phyloP scores from a whole-genome alignment of 64 coral and sea anemone genomes.

The Porites lutea region DNA sequence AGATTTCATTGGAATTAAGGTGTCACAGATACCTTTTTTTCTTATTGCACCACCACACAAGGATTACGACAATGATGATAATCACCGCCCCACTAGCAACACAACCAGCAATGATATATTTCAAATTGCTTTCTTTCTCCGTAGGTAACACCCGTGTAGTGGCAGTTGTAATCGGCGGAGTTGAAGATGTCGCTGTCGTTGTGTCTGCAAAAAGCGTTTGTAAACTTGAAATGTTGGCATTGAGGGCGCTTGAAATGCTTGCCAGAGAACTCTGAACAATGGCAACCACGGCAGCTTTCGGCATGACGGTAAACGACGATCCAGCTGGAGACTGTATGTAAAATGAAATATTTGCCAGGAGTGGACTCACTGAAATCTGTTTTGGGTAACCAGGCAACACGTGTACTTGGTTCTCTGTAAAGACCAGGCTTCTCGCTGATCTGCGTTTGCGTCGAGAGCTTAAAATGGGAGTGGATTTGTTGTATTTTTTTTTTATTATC shows the following conservation, averaged over 20 bases:
- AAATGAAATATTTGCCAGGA: background rate
- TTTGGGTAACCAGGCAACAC: background rate
- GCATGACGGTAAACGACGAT: background rate
- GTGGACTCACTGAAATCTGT: background rate
- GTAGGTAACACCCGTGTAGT: no score
- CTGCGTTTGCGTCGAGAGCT: background rate
- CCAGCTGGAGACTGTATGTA: background rate
- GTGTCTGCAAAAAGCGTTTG: background rate
- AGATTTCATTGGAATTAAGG: no score
- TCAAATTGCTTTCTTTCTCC: no score
- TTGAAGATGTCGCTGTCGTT: background rate
- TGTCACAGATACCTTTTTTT: no score
- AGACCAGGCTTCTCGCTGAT: background rate
- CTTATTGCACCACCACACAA: no score
- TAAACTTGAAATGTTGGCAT: background rate
- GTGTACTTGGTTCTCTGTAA: background rate
- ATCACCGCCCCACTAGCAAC: no score
- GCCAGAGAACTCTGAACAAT: background rate
- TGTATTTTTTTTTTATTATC: no score
- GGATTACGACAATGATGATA: no score
- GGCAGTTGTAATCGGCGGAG: no score
- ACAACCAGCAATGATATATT: no score
- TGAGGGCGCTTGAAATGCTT: background rate
- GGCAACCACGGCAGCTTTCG: background rate
- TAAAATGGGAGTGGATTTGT: no score